phyloP scores from a whole-genome alignment of 2,888 invertebrate genomes.

The Macaria liturata region DNA sequence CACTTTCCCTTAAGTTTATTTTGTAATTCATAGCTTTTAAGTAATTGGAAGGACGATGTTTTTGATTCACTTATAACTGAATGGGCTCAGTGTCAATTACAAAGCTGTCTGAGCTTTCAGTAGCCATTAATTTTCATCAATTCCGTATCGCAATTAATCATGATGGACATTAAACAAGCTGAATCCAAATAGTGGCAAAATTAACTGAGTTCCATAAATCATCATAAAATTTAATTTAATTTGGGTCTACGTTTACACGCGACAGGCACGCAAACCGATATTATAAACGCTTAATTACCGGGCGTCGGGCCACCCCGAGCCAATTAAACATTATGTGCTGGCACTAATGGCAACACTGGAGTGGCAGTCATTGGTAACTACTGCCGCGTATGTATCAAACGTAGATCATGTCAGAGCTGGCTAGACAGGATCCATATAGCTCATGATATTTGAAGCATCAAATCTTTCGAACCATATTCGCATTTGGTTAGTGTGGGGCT shows the following conservation, averaged over 20 bases:
- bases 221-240: conserved; percentile 18
- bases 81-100: too few relatives aligned
- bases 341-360: conserved; percentile 10
- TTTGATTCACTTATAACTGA: too few relatives aligned
- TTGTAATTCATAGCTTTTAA: too few relatives aligned
- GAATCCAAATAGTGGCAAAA: not conserved
- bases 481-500: too few relatives aligned
- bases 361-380: not conserved
- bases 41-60: too few relatives aligned
- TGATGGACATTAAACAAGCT: too few relatives aligned
- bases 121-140: too few relatives aligned
- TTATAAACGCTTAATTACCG: conserved; percentile 16
- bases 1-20: too few relatives aligned
- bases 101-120: too few relatives aligned
- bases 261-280: conserved; percentile 14
- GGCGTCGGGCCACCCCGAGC: conserved; percentile 3
- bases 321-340: conserved; percentile 21
- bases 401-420: not conserved
- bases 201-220: conserved; percentile 9
- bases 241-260: conserved; percentile 7
- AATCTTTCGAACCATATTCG: too few relatives aligned
- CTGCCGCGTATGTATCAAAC: conserved; percentile 9
- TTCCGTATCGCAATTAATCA: too few relatives aligned
- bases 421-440: conserved; percentile 2
- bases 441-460: not conserved